Evolutionary conservation across 2,888 invertebrate genomes (phyloP), one percentile per base, ranked within the genome.

Genomic region (Homarus gammarus): DNA sequence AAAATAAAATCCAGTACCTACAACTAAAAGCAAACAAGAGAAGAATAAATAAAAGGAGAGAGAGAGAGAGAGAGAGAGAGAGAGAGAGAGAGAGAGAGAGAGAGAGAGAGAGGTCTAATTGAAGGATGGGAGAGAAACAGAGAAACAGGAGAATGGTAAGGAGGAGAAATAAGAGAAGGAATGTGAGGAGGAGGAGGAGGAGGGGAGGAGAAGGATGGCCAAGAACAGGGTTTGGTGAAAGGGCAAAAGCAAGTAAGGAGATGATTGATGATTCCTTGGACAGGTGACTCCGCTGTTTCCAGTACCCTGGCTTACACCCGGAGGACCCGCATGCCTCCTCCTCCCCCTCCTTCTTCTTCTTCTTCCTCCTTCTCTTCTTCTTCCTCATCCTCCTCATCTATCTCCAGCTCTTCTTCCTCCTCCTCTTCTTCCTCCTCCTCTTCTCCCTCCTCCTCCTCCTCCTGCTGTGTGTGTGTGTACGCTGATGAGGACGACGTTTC

Each of bases 211-310:
- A 27, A 31, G 31, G 31, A 78, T 44, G 49, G 33, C 44, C 31
- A 44, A 27, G 27, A 38, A 31, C 5, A 36, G 73, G n/a, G 73
- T 22, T 15, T 8, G 36, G 40, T 2, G 10, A 40, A 73, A 12
- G 36, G 22, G 73, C 15, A 33, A 56, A 79, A 40, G 61, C 49
- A 49, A 44, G 40, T 31, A 78, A 75, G 78, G 78, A 78, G 64
- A 56, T 78, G 68, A 51, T 73, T 78, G 87, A 87, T 87, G 87
- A 79, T 31, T 79, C 33, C 70, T n/a, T 78, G n/a, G 87, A 87
- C 78, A 70, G 87, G 72, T 70, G 84, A 84, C 75, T 68, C 61
- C 44, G 44, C 44, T 77, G 40, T 75, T 84, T 64, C 84, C 84
- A 61, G 75, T 77, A 61, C 64, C 36, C 51, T 18, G 78, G 49